Conservation (phyloP, 2,888 invertebrate genomes). For the Chrysomela aeneicollis region DNA sequence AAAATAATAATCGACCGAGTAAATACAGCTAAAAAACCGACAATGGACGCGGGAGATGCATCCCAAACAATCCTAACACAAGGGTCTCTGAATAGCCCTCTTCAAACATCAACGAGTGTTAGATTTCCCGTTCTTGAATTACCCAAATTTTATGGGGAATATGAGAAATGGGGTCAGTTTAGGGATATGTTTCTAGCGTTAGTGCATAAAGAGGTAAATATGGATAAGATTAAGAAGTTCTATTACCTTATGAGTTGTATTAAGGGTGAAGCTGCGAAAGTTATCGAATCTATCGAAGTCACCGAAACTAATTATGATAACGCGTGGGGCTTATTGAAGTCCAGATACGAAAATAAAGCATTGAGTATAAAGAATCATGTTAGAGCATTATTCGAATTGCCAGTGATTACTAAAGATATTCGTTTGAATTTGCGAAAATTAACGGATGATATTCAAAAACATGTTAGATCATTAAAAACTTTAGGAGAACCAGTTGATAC, state of each 20-base stretch:
- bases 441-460: too few species aligned
- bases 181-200: constrained; percentile 31
- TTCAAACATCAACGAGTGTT: too few species aligned
- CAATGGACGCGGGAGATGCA: not conserved
- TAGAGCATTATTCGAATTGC: constrained; percentile 28
- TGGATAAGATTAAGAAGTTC: constrained; percentile 29
- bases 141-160: constrained; percentile 24
- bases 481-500: constrained; percentile 29
- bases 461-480: constrained; percentile 27
- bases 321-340: constrained; percentile 33
- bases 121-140: not conserved
- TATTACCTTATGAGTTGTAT: constrained; percentile 26
- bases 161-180: constrained; percentile 27
- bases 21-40: not conserved
- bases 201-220: constrained; percentile 29
- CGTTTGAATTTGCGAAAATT: constrained; percentile 15
- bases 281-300: constrained; percentile 32
- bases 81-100: too few species aligned
- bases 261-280: constrained; percentile 24
- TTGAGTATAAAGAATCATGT: constrained; percentile 31
- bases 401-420: constrained; percentile 16
- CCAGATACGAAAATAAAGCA: constrained; percentile 28
- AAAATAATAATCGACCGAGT: not conserved
- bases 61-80: too few species aligned
- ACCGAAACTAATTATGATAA: constrained; percentile 30